Evolutionary conservation across 2,113 vertebrate species (phyloP).

Genomic region (Sminthopsis crassicaudata): DNA sequence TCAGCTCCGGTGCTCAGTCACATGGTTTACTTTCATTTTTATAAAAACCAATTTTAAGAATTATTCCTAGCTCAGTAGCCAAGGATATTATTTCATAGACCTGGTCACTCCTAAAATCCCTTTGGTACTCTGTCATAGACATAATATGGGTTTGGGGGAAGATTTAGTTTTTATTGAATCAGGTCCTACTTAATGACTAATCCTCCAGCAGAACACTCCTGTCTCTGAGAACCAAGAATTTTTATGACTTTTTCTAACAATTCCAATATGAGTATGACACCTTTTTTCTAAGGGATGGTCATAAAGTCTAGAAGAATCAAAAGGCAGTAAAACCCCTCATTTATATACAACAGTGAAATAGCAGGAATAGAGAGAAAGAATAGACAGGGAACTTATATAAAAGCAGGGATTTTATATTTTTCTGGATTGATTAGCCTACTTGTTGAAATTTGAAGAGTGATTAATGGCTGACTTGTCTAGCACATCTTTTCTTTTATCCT

Average conservation of each 20-base stretch:
- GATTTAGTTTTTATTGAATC: not conserved
- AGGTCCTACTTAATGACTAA: not conserved
- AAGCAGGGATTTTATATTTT: not conserved
- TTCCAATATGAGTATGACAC: not conserved
- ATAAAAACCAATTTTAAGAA: not conserved
- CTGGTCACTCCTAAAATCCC: not conserved
- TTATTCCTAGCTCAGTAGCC: not conserved
- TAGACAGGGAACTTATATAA: not conserved
- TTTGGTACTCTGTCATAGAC: not conserved
- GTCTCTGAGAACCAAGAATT: not conserved
- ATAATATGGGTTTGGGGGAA: not conserved
- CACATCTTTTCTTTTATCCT: not conserved
- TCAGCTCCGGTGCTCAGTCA: not conserved
- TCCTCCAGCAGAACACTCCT: not conserved
- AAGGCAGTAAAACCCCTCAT: not conserved
- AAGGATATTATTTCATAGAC: not conserved
- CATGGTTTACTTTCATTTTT: not conserved
- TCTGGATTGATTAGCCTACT: not conserved
- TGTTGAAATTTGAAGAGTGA: not conserved
- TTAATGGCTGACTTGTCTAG: not conserved
- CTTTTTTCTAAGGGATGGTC: conserved; percentile 1
- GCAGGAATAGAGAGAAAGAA: not conserved
- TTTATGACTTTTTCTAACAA: not conserved
- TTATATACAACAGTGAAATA: not conserved
- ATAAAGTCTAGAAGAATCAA: not conserved